Evolutionary conservation across 2,113 vertebrate genomes (phyloP), one percentile per base, ranked within the genome.

Genomic region (Erythrolamprus reginae): DNA sequence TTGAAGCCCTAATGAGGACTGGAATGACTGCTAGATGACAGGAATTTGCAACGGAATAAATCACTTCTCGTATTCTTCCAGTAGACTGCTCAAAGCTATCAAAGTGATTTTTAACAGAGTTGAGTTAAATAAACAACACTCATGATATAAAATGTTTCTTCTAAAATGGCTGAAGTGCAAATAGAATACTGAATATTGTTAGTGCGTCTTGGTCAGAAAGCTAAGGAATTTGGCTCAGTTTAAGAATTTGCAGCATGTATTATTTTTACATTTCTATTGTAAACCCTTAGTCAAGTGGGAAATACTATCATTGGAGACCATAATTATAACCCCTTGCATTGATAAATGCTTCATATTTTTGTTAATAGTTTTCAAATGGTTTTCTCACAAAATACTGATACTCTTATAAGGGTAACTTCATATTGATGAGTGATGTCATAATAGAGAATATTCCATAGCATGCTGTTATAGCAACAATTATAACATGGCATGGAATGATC

Each of bases 371-470:
- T 77, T 77, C 33, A 77, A 42, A 55, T 56, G 47, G 7, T 77
- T 33, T 50, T 56, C 50, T n/a, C 24, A 47, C 5, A n/a, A 33
- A n/a, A 82, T 56, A n/a, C 56, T 86, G 33, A 50, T 84, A 84
- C 0, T 50, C 38, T 5, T 28, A 10, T 8, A 10, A 10, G 53
- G 88, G 51, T 21, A 83, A 38, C 26, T 12, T 33, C 28, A n/a
- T 84, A 13, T 19, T 53, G 4, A 77, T 42, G 33, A 26, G 15
- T 88, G 38, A 33, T 90, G 65, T 50, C 45, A 48, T 86, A 90
- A 48, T 87, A 51, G 1, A 61, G n/a, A 6, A 33, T 21, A 19
- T 42, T n/a, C 45, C 2, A 0, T 2, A 10, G 0, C 5, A 0
- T 58, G 51, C 56, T 48, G n/a, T 52, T 21, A 88, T 82, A 55